A percentile compares a stretch with the other conserved stretches of the same genome.
phyloP scores from a whole-genome alignment of 2,888 invertebrate species.

The Sphecodes monilicornis region DNA sequence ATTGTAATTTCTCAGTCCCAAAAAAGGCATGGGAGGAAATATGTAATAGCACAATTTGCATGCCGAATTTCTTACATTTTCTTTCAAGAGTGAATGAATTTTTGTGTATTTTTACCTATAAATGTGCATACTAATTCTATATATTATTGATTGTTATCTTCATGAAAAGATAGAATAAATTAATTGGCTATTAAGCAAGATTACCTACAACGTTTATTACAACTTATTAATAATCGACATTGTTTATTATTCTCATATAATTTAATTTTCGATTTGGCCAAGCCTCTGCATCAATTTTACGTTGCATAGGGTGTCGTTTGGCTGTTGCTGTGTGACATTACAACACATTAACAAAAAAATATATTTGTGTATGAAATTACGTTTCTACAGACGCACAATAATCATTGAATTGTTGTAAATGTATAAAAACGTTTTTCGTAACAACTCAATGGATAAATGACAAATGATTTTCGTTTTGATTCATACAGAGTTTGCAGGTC shows the following conservation, averaged over 20 bases:
- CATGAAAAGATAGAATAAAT: background rate
- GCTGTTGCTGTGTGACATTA: background rate
- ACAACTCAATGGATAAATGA: background rate
- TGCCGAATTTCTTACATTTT: background rate
- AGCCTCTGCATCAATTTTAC: background rate
- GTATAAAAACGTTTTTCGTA: background rate
- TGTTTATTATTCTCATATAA: background rate
- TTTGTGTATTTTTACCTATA: conserved; percentile 3
- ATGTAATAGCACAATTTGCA: background rate
- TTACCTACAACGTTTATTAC: background rate
- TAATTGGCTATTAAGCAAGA: background rate
- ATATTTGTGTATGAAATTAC: background rate
- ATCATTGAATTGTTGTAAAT: too few species aligned
- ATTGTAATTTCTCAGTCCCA: background rate
- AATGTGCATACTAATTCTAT: background rate
- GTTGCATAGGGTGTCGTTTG: background rate
- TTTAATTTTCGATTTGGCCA: too few species aligned
- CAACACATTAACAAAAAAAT: background rate
- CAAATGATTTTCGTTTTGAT: background rate
- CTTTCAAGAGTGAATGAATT: background rate
- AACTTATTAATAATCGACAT: background rate
- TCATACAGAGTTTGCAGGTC: background rate
- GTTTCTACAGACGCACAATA: background rate
- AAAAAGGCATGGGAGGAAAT: background rate
- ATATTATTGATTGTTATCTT: background rate